Base-by-base conservation (phyloP, 30 jellyfish, hydroid and myxozoan genomes). In the Turritopsis rubra region DNA sequence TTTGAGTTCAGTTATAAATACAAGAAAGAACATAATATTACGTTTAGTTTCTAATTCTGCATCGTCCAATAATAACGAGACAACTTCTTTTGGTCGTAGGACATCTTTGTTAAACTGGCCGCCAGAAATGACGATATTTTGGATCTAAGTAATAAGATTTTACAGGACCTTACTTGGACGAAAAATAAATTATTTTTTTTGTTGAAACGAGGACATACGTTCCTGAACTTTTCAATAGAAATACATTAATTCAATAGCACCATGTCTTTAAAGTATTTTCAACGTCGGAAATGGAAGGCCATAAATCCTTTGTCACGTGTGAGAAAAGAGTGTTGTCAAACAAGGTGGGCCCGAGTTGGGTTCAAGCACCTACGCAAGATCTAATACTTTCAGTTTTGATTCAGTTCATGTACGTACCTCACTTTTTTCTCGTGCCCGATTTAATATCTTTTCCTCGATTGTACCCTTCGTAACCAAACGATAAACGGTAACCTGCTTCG, bases 21-120 rank as follows among this genome's bases (percentile, higher is more conserved):
- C 76, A 66, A 66, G 8, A 25, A 18, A n/a, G 76, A 25, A n/a
- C 28, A 26, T 17, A 0, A 41, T 41, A 21, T 96, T 77, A 88
- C 96, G 85, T 85, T 88, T 92, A 19, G 95, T 86, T 66, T 88
- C 96, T 90, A 92, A 83, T 73, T 92, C 98, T 72, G 73, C 96
- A 79, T 92, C 98, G 79, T 92, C 98, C 76, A 92, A 75, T 70
- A 92, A 73, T 71, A 92, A 85, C 29, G 98, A 92, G 18, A 88
- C 98, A 75, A 92, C 98, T 82, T 92, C 98, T 82, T 92, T 92
- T 25, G 98, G 98, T 81, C 87, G 82, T 79, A 92, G 86, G 25
- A 95, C 96, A 71, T 92, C 98, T 21, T 95, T 95, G n/a, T 86
- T 81, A 30, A 92, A 88, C 74, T 92, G 98, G 25, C 98, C 98